phyloP scores from a whole-genome alignment of 2,113 vertebrate species.

The Caranx ignobilis region DNA sequence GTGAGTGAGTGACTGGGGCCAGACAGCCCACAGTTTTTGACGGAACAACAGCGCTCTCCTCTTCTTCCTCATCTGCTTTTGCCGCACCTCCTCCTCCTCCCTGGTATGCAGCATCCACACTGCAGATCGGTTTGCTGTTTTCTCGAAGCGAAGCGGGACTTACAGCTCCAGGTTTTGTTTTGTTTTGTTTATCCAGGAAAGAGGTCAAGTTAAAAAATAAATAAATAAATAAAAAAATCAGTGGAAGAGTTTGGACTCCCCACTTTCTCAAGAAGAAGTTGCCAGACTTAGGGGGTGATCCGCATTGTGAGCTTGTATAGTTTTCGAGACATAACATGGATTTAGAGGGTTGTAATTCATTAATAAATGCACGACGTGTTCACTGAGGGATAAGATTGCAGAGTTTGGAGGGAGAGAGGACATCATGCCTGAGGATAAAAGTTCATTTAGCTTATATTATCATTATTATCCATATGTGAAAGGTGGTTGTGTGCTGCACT shows the following conservation, averaged over 20 bases:
- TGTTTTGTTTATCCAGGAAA: too few relatives aligned
- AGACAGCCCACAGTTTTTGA: conserved; percentile 22
- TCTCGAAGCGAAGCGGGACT: too few relatives aligned
- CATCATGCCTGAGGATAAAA: background rate
- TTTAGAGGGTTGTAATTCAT: background rate
- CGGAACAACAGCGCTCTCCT: conserved; percentile 69
- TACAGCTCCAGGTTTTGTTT: too few relatives aligned
- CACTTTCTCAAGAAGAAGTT: too few relatives aligned
- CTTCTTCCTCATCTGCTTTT: conserved; percentile 44
- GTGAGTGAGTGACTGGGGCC: background rate
- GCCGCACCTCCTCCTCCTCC: conserved; percentile 46
- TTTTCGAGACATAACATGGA: background rate
- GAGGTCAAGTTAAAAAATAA: too few relatives aligned
- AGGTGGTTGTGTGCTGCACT: background rate
- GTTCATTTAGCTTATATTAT: too few relatives aligned
- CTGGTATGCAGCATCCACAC: conserved; percentile 47
- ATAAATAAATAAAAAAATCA: background rate
- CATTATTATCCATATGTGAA: background rate
- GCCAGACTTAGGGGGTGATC: background rate
- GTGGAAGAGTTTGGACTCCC: background rate
- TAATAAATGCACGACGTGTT: background rate
- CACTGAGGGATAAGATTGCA: background rate
- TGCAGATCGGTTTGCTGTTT: background rate
- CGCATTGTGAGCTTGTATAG: too few relatives aligned
- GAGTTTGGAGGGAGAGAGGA: background rate